A percentile compares a stretch with the other conserved stretches of the same genome.
Evolutionary conservation across 1,140 invertebrate genomes (phyloP).

Genomic region (Drosophila pruinosa): DNA sequence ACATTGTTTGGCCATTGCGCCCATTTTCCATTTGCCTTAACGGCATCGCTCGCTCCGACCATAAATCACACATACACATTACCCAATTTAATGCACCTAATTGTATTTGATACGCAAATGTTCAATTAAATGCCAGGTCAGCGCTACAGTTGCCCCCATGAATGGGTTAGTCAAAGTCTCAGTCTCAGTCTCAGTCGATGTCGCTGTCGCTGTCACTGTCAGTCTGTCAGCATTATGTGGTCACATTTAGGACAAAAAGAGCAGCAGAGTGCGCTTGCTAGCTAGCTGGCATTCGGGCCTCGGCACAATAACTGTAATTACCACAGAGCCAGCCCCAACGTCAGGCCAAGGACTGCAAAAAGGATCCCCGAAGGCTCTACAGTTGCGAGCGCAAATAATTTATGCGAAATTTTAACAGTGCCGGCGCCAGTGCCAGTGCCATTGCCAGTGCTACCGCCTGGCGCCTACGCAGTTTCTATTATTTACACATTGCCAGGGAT

Average conservation of each 20-base stretch:
- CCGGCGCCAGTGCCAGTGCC: no score
- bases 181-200: background rate
- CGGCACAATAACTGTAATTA: slow-evolving; percentile 51
- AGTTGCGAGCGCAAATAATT: slow-evolving; percentile 51
- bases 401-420: slow-evolving; percentile 74
- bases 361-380: slow-evolving; percentile 16
- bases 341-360: slow-evolving; percentile 5
- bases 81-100: slow-evolving; percentile 70
- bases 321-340: slow-evolving; percentile 17
- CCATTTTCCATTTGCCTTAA: slow-evolving; percentile 37
- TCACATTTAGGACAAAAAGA: background rate
- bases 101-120: slow-evolving; percentile 74
- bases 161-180: background rate
- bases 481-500: slow-evolving; percentile 29
- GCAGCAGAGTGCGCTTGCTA: slow-evolving; percentile 21
- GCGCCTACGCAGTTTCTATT: slow-evolving; percentile 55
- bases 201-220: background rate
- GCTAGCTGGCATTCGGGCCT: slow-evolving; percentile 42
- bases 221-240: slow-evolving; percentile 12
- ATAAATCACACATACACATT: slow-evolving; percentile 73
- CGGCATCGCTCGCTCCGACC: slow-evolving; percentile 12
- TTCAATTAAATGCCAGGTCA: slow-evolving; percentile 58
- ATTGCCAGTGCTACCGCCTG: slow-evolving; percentile 40
- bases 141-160: background rate
- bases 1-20: slow-evolving; percentile 1